These are phyloP conservation scores for Lycodopsis pacificus DNA, from an alignment of 2,797 vertebrate species.

Conservation along the genomic window DNA sequence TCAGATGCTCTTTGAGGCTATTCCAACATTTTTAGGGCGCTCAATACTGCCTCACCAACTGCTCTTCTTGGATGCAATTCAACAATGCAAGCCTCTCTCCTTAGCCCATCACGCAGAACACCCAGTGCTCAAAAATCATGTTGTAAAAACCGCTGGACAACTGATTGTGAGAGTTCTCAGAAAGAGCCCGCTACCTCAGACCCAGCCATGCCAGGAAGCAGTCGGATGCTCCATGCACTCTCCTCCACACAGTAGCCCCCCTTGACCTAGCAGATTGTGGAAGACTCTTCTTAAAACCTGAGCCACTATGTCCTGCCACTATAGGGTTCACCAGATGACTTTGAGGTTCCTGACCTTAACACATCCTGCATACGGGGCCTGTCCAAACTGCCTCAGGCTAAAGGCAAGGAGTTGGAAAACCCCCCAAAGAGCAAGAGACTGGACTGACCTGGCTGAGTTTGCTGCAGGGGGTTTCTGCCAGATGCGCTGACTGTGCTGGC, in stretches of 20 bases:
- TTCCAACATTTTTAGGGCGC: conserved; percentile 9
- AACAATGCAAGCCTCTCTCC: neutral
- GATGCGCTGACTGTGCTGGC: conserved; percentile 24
- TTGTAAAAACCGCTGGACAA: neutral
- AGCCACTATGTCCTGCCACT: conserved; percentile 3
- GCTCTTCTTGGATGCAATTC: conserved; percentile 13
- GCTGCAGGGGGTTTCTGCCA: conserved; percentile 36
- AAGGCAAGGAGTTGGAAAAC: conserved; percentile 1
- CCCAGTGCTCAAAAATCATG: neutral
- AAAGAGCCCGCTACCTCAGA: neutral
- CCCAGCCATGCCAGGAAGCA: neutral
- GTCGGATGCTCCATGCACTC: neutral
- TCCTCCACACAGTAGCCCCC: neutral
- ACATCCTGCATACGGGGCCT: conserved; percentile 16
- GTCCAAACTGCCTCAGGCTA: conserved; percentile 35
- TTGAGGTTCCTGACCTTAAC: conserved; percentile 48
- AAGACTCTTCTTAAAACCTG: conserved; percentile 17
- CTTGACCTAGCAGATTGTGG: conserved; percentile 33
- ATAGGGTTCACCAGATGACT: conserved; percentile 37
- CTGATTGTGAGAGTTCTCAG: conserved; percentile 11
- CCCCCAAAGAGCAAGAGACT: conserved; percentile 19
- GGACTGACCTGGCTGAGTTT: conserved; percentile 30
- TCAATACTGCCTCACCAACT: conserved; percentile 29
- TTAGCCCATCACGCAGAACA: neutral
- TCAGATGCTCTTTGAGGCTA: conserved; percentile 1